Conservation (phyloP, 1,140 invertebrate genomes). For the Dinoponera quadriceps region DNA sequence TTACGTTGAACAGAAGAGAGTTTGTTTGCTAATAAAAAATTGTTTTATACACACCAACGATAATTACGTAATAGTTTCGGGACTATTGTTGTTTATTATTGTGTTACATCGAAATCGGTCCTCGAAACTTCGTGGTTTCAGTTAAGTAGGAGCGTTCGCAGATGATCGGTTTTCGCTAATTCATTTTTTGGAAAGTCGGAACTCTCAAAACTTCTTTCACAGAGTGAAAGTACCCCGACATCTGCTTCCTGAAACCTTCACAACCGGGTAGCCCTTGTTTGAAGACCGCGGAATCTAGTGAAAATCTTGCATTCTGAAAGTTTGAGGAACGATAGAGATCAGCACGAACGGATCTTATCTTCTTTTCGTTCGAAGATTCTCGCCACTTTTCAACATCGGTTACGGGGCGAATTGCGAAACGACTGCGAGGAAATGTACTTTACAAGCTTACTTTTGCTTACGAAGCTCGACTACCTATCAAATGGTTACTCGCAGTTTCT, state of each 20-base stretch:
- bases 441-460: background rate
- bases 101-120: conserved; percentile 14
- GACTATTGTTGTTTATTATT: conserved; percentile 21
- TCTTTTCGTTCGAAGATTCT: conserved; percentile 4
- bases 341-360: background rate
- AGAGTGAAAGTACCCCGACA: background rate
- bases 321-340: background rate
- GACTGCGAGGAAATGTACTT: background rate
- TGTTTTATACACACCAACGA: conserved; percentile 33
- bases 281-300: background rate
- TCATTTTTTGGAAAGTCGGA: background rate
- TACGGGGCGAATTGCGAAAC: conserved; percentile 3
- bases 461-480: background rate
- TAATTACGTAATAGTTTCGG: conserved; percentile 7
- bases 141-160: background rate
- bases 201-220: background rate
- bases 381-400: background rate
- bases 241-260: background rate
- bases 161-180: background rate
- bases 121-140: background rate
- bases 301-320: background rate
- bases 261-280: background rate
- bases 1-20: conserved; percentile 1
- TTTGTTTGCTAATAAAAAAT: conserved; percentile 47
- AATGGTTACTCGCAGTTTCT: conserved; percentile 7